Evolutionary conservation across 2,113 vertebrate genomes (phyloP).

Genomic region (Clupea harengus): DNA sequence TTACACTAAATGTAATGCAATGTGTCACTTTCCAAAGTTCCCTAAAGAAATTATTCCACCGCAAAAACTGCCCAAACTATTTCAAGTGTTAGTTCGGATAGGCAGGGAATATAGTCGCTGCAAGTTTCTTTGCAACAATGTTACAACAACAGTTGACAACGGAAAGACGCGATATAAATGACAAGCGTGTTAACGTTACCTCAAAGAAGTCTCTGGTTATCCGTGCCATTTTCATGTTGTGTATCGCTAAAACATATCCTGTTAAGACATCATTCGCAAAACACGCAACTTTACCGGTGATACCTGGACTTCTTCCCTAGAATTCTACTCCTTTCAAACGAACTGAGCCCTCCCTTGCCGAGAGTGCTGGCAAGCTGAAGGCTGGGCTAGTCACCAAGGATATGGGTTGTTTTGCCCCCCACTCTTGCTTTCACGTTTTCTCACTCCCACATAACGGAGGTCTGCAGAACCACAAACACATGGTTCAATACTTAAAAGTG

Average conservation of each 20-base stretch:
- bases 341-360: conserved; percentile 59
- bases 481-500: conserved; percentile 3
- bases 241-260: conserved; percentile 51
- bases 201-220: conserved; percentile 54
- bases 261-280: conserved; percentile 38
- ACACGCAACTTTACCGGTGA: conserved; percentile 41
- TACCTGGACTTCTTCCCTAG: conserved; percentile 59
- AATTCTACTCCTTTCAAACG: conserved; percentile 62
- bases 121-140: background rate
- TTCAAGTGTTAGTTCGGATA: background rate
- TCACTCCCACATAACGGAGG: conserved; percentile 38
- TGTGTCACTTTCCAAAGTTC: background rate
- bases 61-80: background rate
- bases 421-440: conserved; percentile 38
- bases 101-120: background rate
- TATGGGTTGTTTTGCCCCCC: conserved; percentile 68
- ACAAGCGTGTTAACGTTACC: conserved; percentile 60
- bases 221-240: conserved; percentile 61
- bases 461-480: conserved; percentile 34
- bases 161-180: background rate
- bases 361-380: conserved; percentile 58
- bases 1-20: background rate
- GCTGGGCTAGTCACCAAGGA: conserved; percentile 72
- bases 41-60: background rate
- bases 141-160: background rate